Evolutionary conservation across 2,797 vertebrate species (phyloP).

Genomic region (Lithobates sylvaticus): DNA sequence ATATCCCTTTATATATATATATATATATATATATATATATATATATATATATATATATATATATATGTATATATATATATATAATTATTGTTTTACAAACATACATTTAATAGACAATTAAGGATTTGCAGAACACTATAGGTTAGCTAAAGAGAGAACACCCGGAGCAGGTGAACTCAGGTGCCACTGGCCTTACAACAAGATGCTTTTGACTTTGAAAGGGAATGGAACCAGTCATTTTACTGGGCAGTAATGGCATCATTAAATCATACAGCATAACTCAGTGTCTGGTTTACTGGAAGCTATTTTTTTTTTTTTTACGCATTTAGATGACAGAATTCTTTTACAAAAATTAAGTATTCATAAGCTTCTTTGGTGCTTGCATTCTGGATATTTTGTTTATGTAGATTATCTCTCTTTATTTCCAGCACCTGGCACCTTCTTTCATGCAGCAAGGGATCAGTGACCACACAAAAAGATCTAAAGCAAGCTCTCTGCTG

Average conservation of each 20-base stretch:
- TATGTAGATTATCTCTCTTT: slow-evolving; percentile 39
- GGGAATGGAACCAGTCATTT: background rate
- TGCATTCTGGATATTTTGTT: slow-evolving; percentile 31
- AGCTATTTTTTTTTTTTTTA: slow-evolving; percentile 14
- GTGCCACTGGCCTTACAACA: too few species aligned
- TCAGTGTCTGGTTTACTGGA: background rate
- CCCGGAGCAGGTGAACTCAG: too few species aligned
- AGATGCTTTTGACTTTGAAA: too few species aligned
- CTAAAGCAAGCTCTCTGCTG: slow-evolving; percentile 7
- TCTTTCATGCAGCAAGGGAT: slow-evolving; percentile 42
- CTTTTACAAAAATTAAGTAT: slow-evolving; percentile 49
- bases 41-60: too few species aligned
- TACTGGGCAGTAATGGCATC: background rate
- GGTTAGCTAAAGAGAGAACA: too few species aligned
- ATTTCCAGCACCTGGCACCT: slow-evolving; percentile 47
- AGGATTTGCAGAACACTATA: too few species aligned
- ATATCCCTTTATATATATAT: too few species aligned
- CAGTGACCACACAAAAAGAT: slow-evolving; percentile 39
- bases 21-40: too few species aligned
- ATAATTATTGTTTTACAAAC: too few species aligned
- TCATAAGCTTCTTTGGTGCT: slow-evolving; percentile 30
- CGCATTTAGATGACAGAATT: slow-evolving; percentile 42
- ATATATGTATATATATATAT: too few species aligned
- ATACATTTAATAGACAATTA: too few species aligned
- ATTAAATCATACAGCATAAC: background rate